Evolutionary conservation across 1,140 invertebrate genomes (phyloP), one percentile per base, ranked within the genome.

Genomic region (Manduca sexta): DNA sequence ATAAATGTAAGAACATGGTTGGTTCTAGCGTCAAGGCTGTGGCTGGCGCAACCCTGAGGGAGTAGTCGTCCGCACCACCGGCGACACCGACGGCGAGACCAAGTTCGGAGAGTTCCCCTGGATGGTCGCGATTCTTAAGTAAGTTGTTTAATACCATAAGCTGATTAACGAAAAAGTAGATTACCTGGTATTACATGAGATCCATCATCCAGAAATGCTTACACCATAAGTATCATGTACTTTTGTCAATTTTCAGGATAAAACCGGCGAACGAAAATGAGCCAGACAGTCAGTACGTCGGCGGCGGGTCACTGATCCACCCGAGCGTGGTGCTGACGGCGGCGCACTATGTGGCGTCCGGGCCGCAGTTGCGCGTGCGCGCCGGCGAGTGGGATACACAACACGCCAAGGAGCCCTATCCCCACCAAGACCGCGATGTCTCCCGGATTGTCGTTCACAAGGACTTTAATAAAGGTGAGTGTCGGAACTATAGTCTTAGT

Each of bases 91-190:
- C 30, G 88, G 89, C 13, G 93, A 93, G 60, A 63, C 81, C 48
- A 84, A 80, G 31, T 92, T 91, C 52, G 91, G 88, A 1, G 93
- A 94, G 72, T 95, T 94, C 74, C 93, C 93, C 0, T 95, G 93
- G 93, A 94, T 94, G 93, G 90, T 93, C 0, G 93, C 93, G 0
- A 87, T 96, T 40, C 77, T 95, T 2, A 88, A 84, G 66, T 88
- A 88, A 68, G 67, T 58, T 7, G 8, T 14, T 37, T 37, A 13
- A 13, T 37, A 30, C n/a, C 34, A 5, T 12, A 12, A 13, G n/a
- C n/a, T 35, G 34, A 3, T 10, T 5, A 35, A 12, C 12, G 10
- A 13, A 2, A 14, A 14, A 2, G 8, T 8, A 31, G 4, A 31
- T 5, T 31, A 4, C 12, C 8, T n/a, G 8, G 4, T 2, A n/a